These are phyloP conservation scores for Exocentrus adspersus DNA, from an alignment of 2,888 invertebrate species.

Conservation along the genomic window DNA sequence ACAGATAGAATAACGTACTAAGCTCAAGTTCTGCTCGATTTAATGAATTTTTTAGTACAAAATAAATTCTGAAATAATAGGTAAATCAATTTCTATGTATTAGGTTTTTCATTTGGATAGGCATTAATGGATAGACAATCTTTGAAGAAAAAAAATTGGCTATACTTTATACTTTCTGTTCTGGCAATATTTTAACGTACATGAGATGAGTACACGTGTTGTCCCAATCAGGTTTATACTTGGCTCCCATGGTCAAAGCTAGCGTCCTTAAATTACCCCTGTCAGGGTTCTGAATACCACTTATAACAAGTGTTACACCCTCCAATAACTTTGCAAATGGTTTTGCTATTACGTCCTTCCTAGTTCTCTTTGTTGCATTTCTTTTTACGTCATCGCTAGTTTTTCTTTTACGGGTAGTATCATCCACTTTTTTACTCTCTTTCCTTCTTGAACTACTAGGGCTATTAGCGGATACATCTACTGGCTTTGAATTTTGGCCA, in stretches of 20 bases:
- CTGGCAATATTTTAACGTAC: slow-evolving; percentile 66
- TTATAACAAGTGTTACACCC: slow-evolving; percentile 81
- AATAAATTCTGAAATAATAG: no score
- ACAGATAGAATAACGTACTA: slow-evolving; percentile 12
- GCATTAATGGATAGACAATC: no score
- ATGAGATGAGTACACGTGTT: slow-evolving; percentile 83
- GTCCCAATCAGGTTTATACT: slow-evolving; percentile 81
- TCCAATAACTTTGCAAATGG: slow-evolving; percentile 71
- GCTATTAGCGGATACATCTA: slow-evolving; percentile 46
- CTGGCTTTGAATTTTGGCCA: slow-evolving; percentile 29
- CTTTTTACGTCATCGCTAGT: slow-evolving; percentile 9
- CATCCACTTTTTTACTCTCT: slow-evolving; percentile 34
- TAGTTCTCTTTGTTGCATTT: slow-evolving; percentile 47
- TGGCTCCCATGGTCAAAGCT: slow-evolving; percentile 82
- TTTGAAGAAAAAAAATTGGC: no score
- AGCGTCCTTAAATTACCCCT: slow-evolving; percentile 74
- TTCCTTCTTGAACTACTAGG: slow-evolving; percentile 46
- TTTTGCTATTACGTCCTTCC: slow-evolving; percentile 52
- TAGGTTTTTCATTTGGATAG: no score
- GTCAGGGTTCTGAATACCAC: slow-evolving; percentile 87
- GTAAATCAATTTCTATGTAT: no score
- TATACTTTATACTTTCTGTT: no score
- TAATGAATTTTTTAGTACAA: no score
- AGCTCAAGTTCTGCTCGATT: no score
- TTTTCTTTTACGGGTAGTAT: slow-evolving; percentile 23